These are phyloP conservation scores for Heliconius hewitsoni DNA, from an alignment of 1,140 invertebrate species.

Conservation along the genomic window DNA sequence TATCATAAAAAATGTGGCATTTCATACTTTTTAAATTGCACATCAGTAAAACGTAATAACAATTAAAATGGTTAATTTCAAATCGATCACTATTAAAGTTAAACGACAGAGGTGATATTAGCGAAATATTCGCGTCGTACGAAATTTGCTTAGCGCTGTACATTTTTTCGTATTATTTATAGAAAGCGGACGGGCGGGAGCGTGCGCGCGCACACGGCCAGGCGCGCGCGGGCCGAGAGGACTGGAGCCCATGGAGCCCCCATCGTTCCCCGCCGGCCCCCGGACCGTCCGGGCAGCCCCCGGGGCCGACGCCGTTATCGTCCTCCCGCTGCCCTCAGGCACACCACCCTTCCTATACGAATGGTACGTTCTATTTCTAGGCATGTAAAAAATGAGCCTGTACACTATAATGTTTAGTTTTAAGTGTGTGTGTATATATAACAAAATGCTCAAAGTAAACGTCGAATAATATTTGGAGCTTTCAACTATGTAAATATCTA, in stretches of 20 bases:
- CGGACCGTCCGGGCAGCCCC: constrained; percentile 57
- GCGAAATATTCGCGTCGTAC: constrained; percentile 70
- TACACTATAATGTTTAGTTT: constrained; percentile 25
- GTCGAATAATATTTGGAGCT: constrained; percentile 13
- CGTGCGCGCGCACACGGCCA: constrained; percentile 59
- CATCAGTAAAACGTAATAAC: too few relatives aligned
- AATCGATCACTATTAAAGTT: constrained; percentile 3
- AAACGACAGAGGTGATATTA: constrained; percentile 49
- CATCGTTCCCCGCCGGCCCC: constrained; percentile 55
- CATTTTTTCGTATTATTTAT: constrained; percentile 78
- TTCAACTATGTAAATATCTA: constrained; percentile 4
- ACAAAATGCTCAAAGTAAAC: constrained; percentile 2
- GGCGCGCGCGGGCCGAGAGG: constrained; percentile 67
- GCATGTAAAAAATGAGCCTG: constrained; percentile 19
- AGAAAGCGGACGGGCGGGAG: constrained; percentile 63
- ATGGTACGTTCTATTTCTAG: constrained; percentile 67
- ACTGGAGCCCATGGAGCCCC: constrained; percentile 71
- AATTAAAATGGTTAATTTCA: background rate
- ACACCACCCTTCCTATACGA: constrained; percentile 64
- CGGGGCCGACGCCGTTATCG: constrained; percentile 51
- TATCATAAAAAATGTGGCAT: too few relatives aligned
- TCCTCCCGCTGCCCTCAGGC: constrained; percentile 58
- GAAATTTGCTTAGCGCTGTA: constrained; percentile 60
- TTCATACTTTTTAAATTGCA: too few relatives aligned
- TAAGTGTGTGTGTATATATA: constrained; percentile 7